These are phyloP conservation scores for Hydrozoanthus tunicans DNA, from an alignment of 64 coral and sea anemone species.

Conservation along the genomic window DNA sequence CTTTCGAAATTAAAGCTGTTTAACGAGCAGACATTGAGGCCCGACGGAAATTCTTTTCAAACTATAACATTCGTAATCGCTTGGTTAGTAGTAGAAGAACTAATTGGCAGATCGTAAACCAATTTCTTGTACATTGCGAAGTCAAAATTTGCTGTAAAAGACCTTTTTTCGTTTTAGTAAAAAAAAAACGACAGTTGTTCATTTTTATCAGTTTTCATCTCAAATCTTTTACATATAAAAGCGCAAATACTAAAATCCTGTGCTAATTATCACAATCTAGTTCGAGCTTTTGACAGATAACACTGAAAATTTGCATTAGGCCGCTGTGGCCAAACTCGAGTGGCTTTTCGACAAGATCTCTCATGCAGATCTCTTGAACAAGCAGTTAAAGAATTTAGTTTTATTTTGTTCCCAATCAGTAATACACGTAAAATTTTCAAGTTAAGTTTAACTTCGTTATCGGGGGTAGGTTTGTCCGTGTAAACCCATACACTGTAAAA, in stretches of 20 bases:
- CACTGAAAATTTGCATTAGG: background rate
- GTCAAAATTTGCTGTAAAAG: background rate
- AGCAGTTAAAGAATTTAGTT: constrained; percentile 22
- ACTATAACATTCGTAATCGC: constrained; percentile 7
- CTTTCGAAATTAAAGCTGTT: constrained; percentile 34
- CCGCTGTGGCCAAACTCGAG: constrained; percentile 9
- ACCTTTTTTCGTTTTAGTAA: background rate
- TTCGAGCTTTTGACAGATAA: background rate
- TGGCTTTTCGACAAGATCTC: background rate
- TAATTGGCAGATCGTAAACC: too few relatives aligned
- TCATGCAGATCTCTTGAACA: background rate
- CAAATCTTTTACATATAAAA: background rate
- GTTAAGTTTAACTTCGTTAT: background rate
- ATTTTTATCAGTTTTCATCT: background rate
- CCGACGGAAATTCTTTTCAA: constrained; percentile 57
- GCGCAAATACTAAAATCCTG: constrained; percentile 32
- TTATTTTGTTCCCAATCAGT: background rate
- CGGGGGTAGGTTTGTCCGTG: background rate
- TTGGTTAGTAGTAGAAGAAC: background rate
- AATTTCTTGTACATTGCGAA: background rate
- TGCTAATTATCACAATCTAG: constrained; percentile 19
- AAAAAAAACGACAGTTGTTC: background rate
- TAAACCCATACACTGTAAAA: background rate
- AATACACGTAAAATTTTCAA: background rate
- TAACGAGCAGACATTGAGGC: constrained; percentile 10